Evolutionary conservation across 2,113 vertebrate species (phyloP).

Genomic region (Astatoreochromis straeleni): DNA sequence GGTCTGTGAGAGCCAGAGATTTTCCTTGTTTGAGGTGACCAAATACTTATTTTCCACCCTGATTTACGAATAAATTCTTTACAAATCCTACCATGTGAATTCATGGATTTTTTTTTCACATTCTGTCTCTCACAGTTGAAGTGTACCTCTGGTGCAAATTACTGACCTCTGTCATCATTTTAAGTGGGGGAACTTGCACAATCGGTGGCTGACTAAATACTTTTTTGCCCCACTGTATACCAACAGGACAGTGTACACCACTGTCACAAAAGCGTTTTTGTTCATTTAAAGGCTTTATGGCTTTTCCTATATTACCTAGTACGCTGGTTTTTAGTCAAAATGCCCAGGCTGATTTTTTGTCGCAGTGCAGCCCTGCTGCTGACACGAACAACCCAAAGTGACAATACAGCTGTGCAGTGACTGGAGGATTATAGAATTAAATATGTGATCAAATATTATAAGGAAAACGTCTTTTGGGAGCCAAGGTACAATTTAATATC

Average conservation of each 20-base stretch:
- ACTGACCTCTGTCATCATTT: no score
- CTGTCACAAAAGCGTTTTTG: neutral
- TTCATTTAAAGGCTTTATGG: neutral
- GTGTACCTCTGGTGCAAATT: no score
- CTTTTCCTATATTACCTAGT: neutral
- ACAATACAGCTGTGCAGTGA: neutral
- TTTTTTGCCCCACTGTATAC: no score
- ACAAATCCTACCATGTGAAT: no score
- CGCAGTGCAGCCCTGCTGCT: neutral
- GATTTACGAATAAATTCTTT: no score
- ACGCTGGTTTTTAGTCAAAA: neutral
- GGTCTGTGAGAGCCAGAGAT: no score
- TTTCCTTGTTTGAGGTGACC: no score
- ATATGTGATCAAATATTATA: neutral
- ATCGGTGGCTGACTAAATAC: no score
- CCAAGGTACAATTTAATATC: neutral
- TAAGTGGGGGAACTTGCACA: no score
- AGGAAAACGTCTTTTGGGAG: accelerated
- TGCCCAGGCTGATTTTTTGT: neutral
- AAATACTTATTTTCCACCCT: no score
- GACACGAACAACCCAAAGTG: neutral
- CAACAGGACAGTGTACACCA: neutral
- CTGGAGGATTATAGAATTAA: neutral
- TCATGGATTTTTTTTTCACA: no score
- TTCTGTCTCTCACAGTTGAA: no score